A percentile compares a stretch with the other conserved stretches of the same genome.
phyloP scores from a whole-genome alignment of 2,888 invertebrate genomes.

The Creontiades dilutus region DNA sequence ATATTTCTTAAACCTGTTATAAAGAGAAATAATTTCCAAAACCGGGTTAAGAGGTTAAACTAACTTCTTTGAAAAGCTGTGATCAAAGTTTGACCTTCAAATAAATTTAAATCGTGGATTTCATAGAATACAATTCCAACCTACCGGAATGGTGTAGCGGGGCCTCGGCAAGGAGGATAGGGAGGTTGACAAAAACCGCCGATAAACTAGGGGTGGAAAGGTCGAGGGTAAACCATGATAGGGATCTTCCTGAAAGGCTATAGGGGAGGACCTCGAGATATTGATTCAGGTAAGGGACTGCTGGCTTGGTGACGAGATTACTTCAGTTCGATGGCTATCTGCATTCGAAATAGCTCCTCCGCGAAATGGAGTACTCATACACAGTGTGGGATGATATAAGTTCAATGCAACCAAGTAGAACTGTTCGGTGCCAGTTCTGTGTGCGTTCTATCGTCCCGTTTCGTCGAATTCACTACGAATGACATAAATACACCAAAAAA shows the following conservation, averaged over 20 bases:
- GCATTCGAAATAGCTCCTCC: neutral
- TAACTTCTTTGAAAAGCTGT: neutral
- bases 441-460: no score
- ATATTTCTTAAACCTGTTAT: no score
- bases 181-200: constrained; percentile 39
- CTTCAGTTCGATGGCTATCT: constrained; percentile 6
- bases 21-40: neutral
- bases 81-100: neutral
- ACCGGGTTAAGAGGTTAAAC: no score
- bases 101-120: neutral
- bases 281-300: constrained; percentile 28
- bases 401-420: no score
- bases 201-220: constrained; percentile 27
- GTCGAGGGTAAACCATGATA: constrained; percentile 11
- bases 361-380: no score
- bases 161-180: neutral
- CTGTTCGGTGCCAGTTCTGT: no score
- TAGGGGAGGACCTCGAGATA: constrained; percentile 30
- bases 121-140: constrained; percentile 4
- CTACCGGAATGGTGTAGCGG: constrained; percentile 1
- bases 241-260: constrained; percentile 32
- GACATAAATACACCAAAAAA: no score
- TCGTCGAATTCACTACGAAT: no score
- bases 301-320: constrained; percentile 9
- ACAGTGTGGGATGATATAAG: no score